A percentile compares a stretch with the other conserved stretches of the same genome.
phyloP scores from a whole-genome alignment of 92 coral and sea anemone species.

The Chrysogorgia sp. region DNA sequence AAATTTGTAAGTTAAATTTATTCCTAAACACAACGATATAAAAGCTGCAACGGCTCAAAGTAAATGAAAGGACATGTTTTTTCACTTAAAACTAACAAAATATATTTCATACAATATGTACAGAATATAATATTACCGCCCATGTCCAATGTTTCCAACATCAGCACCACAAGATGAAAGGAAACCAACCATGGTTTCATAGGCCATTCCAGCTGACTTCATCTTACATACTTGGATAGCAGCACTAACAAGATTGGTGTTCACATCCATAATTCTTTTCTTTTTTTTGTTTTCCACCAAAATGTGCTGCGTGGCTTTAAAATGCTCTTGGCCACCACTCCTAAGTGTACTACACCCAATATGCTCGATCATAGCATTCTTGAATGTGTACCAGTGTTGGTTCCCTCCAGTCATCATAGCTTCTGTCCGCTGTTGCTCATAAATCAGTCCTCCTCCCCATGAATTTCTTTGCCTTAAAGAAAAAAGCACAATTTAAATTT shows the following conservation, averaged over 20 bases:
- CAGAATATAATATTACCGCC: constrained; percentile 3
- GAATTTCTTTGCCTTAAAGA: constrained; percentile 18
- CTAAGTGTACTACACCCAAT: constrained; percentile 31
- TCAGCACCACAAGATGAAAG: constrained; percentile 31
- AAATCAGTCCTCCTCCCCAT: constrained; percentile 38
- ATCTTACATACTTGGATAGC: constrained; percentile 33
- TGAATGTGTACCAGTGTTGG: constrained; percentile 39
- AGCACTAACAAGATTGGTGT: constrained; percentile 36
- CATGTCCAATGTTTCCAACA: constrained; percentile 32
- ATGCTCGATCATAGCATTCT: constrained; percentile 35
- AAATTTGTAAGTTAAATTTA: not conserved
- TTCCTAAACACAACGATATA: not conserved
- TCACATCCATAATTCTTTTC: too few relatives aligned
- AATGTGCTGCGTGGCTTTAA: constrained; percentile 33
- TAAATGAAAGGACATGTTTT: not conserved
- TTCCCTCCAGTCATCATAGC: constrained; percentile 19
- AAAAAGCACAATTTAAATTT: not conserved
- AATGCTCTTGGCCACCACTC: constrained; percentile 44
- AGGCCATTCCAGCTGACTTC: constrained; percentile 28
- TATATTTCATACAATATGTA: not conserved
- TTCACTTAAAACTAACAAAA: not conserved
- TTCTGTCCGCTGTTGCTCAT: constrained; percentile 10
- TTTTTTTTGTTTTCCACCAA: constrained; percentile 23
- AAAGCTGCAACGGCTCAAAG: not conserved
- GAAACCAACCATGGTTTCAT: constrained; percentile 13